Evolutionary conservation across 1,140 invertebrate genomes (phyloP), one percentile per base, ranked within the genome.

Genomic region (Brachionus sp.): DNA sequence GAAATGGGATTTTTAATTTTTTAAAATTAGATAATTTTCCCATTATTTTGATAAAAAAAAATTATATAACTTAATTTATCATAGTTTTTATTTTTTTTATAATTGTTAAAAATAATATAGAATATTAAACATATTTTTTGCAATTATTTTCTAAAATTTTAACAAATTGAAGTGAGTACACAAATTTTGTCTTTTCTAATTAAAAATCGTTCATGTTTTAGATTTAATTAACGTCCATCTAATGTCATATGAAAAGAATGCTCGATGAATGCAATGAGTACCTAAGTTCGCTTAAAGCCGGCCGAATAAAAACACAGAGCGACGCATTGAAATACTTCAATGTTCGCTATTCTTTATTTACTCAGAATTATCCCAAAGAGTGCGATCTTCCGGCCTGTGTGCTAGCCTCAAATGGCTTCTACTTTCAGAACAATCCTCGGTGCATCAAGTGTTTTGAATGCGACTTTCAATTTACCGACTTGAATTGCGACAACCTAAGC

Each of bases 241-340:
- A 57, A 23, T 57, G 50, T 57, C 50, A 57, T 25, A 19, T 57
- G 50, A 57, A 73, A 42, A 73, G 33, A 73, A 73, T 73, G 68
- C 35, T 73, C 12, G 16, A 73, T 35, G 39, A 75, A 25, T 75
- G 44, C 25, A 16, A 75, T 25, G 70, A 75, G 19, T 75, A 75
- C 13, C 19, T 46, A 46, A 75, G 25, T 70, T 70, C 70, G 10
- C 39, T 75, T 4, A 46, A 29, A 10, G 42, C 70, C 4, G 42
- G 42, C 25, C 37, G 10, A 50, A 75, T 75, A 46, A 44, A 25
- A 16, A 75, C 70, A n/a, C 70, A 75, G 4, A 75, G 25, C 16
- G 70, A 75, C 39, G 70, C 70, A 9, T 19, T 75, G 9, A 75
- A 75, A 46, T 75, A 46, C 42, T 75, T 75, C 16, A 75, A 75